Conservation (phyloP, 2,797 vertebrate genomes). For the Paramormyrops hopkinsi region DNA sequence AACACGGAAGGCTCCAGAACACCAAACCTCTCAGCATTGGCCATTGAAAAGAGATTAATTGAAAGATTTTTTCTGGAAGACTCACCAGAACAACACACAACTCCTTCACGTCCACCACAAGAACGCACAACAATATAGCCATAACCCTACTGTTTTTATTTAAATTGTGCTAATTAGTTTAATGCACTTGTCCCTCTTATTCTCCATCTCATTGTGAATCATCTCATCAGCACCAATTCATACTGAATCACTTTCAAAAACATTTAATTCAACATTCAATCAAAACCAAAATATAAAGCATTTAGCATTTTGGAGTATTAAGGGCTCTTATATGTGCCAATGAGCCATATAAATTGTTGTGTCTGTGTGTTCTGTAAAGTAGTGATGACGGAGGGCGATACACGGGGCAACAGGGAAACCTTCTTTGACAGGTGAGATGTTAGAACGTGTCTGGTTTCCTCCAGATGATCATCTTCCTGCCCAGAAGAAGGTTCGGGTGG, state of each 20-base stretch:
- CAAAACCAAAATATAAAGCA: not conserved
- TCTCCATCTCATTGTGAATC: not conserved
- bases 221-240: not conserved
- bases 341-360: not conserved
- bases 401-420: not conserved
- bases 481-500: not conserved
- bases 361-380: not conserved
- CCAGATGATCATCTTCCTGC: not conserved
- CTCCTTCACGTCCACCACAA: slow-evolving; percentile 52
- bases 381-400: not conserved
- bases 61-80: slow-evolving; percentile 7
- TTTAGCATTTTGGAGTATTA: not conserved
- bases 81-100: slow-evolving; percentile 25
- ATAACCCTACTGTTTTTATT: not conserved
- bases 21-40: not conserved
- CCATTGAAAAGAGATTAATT: not conserved
- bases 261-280: not conserved
- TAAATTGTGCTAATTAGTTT: not conserved
- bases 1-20: slow-evolving; percentile 27
- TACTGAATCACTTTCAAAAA: not conserved
- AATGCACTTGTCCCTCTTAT: not conserved
- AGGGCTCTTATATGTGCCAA: not conserved
- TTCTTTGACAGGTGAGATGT: not conserved
- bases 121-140: not conserved
- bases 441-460: not conserved